phyloP scores from a whole-genome alignment of 2,113 vertebrate genomes.

The Merops nubicus region DNA sequence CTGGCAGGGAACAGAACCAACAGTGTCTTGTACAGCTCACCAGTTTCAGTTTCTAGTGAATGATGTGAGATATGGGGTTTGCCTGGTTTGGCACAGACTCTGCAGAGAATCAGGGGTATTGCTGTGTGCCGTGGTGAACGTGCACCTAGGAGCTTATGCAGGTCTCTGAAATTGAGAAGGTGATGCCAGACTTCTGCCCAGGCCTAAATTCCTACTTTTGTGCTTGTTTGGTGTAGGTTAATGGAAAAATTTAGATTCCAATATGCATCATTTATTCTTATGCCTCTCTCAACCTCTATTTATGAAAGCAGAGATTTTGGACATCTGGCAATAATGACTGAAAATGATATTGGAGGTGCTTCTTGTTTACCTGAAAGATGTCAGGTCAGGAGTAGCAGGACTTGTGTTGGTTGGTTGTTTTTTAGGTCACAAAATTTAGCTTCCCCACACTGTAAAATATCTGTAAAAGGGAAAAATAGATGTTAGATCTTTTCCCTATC shows the following conservation, averaged over 20 bases:
- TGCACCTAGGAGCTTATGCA: background rate
- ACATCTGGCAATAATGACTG: background rate
- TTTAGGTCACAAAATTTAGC: slow-evolving; percentile 77
- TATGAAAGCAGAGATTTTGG: background rate
- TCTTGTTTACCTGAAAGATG: slow-evolving; percentile 80
- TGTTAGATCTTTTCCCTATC: slow-evolving; percentile 27
- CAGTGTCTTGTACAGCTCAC: background rate
- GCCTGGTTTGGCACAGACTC: background rate
- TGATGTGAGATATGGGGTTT: background rate
- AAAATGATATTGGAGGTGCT: background rate
- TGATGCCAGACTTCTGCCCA: background rate
- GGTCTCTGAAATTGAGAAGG: background rate
- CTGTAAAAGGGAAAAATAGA: slow-evolving; percentile 51
- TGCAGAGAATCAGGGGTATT: background rate
- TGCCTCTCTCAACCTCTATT: background rate
- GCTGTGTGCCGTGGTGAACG: background rate
- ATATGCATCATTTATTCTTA: background rate
- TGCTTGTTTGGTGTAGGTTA: background rate
- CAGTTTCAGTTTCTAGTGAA: background rate
- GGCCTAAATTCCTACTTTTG: background rate
- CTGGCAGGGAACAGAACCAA: slow-evolving; percentile 50
- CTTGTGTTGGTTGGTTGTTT: slow-evolving; percentile 75
- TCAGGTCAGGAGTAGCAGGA: slow-evolving; percentile 71
- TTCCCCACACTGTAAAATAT: slow-evolving; percentile 72
- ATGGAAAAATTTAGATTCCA: background rate